A percentile compares a stretch with the other conserved stretches of the same genome.
Conservation (phyloP, 2,113 vertebrate species). For the Strigops habroptila region DNA sequence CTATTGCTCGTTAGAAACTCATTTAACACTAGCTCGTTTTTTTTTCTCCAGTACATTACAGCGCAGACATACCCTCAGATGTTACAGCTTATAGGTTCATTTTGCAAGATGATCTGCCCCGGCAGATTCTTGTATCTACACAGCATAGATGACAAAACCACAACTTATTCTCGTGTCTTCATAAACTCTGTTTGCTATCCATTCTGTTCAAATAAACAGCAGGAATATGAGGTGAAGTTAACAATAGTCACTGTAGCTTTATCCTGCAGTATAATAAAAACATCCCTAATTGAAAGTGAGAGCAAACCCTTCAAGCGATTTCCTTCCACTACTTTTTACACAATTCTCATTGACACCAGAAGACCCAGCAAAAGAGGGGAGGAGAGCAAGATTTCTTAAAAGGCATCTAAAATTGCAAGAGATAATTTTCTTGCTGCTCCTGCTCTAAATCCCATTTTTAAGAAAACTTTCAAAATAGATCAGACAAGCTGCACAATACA, state of each 20-base stretch:
- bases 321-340: background rate
- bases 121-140: background rate
- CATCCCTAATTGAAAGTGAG: background rate
- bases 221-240: background rate
- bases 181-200: background rate
- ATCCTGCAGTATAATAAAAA: background rate
- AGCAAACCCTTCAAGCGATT: background rate
- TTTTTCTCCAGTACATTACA: background rate
- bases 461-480: background rate
- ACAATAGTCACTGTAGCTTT: background rate
- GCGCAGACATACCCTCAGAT: background rate
- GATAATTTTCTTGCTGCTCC: background rate
- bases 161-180: background rate
- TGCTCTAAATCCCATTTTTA: background rate
- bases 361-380: background rate
- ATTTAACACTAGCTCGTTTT: background rate
- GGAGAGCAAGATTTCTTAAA: background rate
- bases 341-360: background rate
- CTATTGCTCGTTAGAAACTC: conserved; percentile 7
- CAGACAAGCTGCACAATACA: background rate
- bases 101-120: background rate
- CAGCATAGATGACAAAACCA: background rate
- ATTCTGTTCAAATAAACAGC: background rate
- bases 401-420: background rate
- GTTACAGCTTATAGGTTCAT: background rate